Conservation (phyloP, 2,797 vertebrate species). For the Intellagama lesueurii region DNA sequence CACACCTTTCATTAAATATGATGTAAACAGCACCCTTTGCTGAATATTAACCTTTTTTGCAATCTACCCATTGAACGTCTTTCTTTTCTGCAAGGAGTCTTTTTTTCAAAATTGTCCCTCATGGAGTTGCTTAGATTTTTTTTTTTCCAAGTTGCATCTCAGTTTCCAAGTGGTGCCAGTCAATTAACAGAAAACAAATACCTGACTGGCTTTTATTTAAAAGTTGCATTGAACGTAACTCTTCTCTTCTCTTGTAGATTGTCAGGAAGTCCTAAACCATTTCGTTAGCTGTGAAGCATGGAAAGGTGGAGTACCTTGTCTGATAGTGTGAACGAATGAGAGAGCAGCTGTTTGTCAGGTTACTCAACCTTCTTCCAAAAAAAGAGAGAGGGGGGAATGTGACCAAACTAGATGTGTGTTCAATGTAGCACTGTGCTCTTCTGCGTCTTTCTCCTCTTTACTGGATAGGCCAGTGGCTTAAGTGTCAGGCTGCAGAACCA, state of each 20-base stretch:
- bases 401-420: neutral
- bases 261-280: neutral
- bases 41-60: neutral
- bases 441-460: neutral
- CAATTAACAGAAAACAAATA: neutral
- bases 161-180: neutral
- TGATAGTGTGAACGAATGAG: too few species aligned
- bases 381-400: neutral
- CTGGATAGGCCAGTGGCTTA: neutral
- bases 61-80: slow-evolving; percentile 15
- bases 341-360: neutral
- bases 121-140: neutral
- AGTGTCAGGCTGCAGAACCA: too few species aligned
- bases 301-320: neutral
- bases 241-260: neutral
- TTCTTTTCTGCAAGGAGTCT: neutral
- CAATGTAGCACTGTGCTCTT: neutral
- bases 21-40: neutral
- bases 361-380: too few species aligned
- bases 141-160: neutral
- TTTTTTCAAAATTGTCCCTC: neutral
- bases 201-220: neutral
- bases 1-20: slow-evolving; percentile 50
- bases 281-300: neutral
- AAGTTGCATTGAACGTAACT: neutral